Evolutionary conservation across 2,113 vertebrate genomes (phyloP).

Genomic region (Buteo buteo): DNA sequence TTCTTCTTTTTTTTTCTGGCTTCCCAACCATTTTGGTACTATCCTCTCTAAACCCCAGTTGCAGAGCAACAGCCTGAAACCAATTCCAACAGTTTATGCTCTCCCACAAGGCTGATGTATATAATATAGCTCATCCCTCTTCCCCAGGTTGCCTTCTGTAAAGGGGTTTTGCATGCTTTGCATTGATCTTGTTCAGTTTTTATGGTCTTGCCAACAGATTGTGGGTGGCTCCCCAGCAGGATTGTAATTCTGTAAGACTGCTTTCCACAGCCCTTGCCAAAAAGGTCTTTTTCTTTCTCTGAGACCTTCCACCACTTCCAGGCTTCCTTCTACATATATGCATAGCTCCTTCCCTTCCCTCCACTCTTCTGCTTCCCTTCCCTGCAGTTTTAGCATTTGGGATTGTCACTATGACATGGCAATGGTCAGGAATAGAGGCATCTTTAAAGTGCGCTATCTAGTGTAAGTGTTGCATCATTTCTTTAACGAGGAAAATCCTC

Average conservation of each 20-base stretch:
- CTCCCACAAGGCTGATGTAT: neutral
- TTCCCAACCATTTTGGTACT: neutral
- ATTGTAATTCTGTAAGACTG: neutral
- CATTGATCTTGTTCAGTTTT: neutral
- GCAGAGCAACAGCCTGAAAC: neutral
- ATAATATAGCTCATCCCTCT: neutral
- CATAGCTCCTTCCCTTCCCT: neutral
- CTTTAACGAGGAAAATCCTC: neutral
- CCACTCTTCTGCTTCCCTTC: neutral
- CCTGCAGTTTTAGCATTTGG: neutral
- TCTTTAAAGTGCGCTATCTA: neutral
- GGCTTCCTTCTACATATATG: neutral
- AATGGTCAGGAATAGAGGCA: neutral
- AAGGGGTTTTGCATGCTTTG: neutral
- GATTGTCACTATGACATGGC: neutral
- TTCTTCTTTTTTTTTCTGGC: neutral
- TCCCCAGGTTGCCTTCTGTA: neutral
- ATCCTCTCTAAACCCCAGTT: neutral
- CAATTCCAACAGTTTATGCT: neutral
- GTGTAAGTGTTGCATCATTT: neutral
- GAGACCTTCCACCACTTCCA: neutral
- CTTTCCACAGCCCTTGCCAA: neutral
- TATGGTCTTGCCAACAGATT: neutral
- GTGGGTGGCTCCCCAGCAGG: neutral
- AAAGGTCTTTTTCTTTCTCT: neutral